Conservation (phyloP, 2,113 vertebrate genomes). For the Speoplatyrhinus poulsoni region DNA sequence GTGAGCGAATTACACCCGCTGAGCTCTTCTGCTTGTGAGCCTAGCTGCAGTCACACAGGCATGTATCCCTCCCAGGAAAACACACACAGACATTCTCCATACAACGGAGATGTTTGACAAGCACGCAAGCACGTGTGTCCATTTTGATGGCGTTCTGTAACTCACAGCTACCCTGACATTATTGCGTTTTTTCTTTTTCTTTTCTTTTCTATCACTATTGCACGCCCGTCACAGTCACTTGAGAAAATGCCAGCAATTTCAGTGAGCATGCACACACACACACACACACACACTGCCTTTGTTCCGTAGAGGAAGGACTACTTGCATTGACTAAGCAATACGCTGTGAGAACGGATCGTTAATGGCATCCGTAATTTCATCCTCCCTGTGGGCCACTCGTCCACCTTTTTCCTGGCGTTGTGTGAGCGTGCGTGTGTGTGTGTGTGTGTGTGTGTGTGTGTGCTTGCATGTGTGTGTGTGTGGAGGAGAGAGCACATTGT, state of each 20-base stretch:
- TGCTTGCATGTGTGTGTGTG: no score
- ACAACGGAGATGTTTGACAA: no score
- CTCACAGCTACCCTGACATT: no score
- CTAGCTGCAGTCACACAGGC: conserved; percentile 46
- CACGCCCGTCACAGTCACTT: conserved; percentile 35
- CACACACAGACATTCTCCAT: neutral
- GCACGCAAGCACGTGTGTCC: no score
- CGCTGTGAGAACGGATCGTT: conserved; percentile 28
- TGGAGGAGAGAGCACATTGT: conserved; percentile 5
- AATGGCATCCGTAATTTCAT: neutral
- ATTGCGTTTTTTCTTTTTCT: no score
- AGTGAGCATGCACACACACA: conserved; percentile 26
- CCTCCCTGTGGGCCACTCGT: conserved; percentile 16
- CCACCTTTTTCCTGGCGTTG: conserved; percentile 7
- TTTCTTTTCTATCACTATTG: neutral
- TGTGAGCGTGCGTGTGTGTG: no score
- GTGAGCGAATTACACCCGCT: conserved; percentile 31
- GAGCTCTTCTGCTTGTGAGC: conserved; percentile 62
- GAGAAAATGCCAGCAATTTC: conserved; percentile 45
- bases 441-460: no score
- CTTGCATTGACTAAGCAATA: conserved; percentile 45
- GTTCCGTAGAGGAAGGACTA: conserved; percentile 20
- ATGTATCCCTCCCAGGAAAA: conserved; percentile 52
- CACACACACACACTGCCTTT: conserved; percentile 41
- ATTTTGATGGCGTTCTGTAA: no score